phyloP scores from a whole-genome alignment of 64 coral and sea anemone species.

The Acropora yongei region DNA sequence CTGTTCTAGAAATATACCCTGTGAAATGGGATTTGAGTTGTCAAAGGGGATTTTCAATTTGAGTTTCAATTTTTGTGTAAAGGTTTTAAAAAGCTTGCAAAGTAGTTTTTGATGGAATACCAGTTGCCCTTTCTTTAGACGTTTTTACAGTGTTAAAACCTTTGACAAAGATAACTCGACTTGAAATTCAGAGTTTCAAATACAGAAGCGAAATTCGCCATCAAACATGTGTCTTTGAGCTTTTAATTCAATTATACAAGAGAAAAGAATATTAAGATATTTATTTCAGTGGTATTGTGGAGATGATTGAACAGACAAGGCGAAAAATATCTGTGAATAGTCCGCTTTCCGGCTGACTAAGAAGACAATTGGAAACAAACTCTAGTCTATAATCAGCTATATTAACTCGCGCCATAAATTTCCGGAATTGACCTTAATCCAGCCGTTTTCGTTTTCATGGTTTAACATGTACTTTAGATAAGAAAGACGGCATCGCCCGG shows the following conservation, averaged over 20 bases:
- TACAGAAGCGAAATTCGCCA: neutral
- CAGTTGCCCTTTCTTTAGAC: neutral
- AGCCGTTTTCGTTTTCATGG: neutral
- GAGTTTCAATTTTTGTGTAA: too few species aligned
- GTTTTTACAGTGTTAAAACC: neutral
- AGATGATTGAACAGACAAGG: neutral
- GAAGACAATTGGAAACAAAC: slow-evolving; percentile 1
- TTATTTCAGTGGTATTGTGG: neutral
- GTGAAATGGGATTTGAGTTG: too few species aligned
- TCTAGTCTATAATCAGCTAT: slow-evolving; percentile 2
- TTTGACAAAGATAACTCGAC: neutral
- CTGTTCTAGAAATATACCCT: too few species aligned
- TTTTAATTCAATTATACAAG: neutral
- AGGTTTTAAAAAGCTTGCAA: too few species aligned
- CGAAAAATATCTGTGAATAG: slow-evolving; percentile 29
- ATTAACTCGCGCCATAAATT: neutral
- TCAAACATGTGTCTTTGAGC: neutral
- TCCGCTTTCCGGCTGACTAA: neutral
- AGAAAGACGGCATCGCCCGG: neutral
- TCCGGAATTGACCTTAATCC: slow-evolving; percentile 1
- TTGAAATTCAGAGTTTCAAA: neutral
- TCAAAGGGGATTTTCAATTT: too few species aligned
- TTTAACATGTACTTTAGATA: slow-evolving; percentile 23
- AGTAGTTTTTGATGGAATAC: too few species aligned
- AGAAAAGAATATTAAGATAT: neutral